Evolutionary conservation across 2,888 invertebrate genomes (phyloP).

Genomic region (Leptinotarsa peninsularis): DNA sequence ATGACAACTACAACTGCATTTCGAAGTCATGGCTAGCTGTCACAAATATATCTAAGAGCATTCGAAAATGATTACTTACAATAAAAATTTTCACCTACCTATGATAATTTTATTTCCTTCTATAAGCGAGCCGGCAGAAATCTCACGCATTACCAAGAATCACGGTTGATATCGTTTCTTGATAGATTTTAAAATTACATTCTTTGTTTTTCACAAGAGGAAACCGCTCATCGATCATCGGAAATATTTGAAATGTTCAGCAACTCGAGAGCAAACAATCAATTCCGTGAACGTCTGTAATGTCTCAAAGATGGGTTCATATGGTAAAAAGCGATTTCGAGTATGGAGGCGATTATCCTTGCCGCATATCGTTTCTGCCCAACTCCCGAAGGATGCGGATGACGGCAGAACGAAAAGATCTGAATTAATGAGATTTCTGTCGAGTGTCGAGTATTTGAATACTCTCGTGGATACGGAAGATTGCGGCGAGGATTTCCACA

Average conservation of each 20-base stretch:
- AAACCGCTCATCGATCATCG: constrained; percentile 1
- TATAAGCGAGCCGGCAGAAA: too few species aligned
- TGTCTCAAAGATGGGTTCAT: background rate
- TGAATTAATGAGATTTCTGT: constrained; percentile 1
- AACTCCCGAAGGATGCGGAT: background rate
- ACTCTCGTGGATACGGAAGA: background rate
- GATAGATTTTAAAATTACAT: background rate
- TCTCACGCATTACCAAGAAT: too few species aligned
- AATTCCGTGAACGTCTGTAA: background rate
- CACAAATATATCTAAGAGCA: too few species aligned
- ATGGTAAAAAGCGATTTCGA: constrained; percentile 4
- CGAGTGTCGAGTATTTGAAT: constrained; percentile 1
- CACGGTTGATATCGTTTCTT: too few species aligned
- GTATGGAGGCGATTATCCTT: constrained; percentile 7
- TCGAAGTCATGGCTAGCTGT: too few species aligned
- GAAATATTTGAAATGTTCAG: background rate
- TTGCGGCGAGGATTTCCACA: background rate
- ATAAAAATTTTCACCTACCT: too few species aligned
- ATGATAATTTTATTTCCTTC: too few species aligned
- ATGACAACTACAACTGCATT: too few species aligned
- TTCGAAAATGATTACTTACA: too few species aligned
- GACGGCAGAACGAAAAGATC: background rate
- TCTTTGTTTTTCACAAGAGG: background rate
- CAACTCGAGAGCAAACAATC: background rate
- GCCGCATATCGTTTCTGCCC: background rate